Percentiles rank a stretch among this genome's conserved stretches.
These are phyloP conservation scores for Cataglyphis albicans DNA, from an alignment of 2,888 invertebrate genomes.

Conservation along the genomic window DNA sequence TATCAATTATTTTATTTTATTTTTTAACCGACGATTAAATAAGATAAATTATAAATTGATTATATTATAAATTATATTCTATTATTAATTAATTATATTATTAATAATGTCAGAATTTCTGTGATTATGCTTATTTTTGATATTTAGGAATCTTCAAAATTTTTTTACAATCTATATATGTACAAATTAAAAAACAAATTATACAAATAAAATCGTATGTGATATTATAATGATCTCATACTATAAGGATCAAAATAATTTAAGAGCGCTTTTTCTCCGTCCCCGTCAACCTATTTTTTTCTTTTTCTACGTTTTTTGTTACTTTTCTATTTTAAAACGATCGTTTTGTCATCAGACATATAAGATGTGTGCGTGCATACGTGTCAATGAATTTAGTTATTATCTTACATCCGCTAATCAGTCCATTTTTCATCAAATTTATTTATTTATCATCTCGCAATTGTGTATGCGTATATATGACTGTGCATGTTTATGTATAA, in stretches of 20 bases:
- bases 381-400: slow-evolving; percentile 46
- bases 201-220: background rate
- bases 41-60: slow-evolving; percentile 7
- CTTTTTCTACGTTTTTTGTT: background rate
- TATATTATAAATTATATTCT: background rate
- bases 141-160: background rate
- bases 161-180: background rate
- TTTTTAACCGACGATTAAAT: background rate
- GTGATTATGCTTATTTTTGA: background rate
- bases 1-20: background rate
- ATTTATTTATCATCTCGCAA: slow-evolving; percentile 32
- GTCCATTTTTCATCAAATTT: slow-evolving; percentile 56
- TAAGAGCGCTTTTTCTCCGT: slow-evolving; percentile 33
- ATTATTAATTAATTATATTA: background rate
- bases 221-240: background rate
- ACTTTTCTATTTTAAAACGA: slow-evolving; percentile 28
- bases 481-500: slow-evolving; percentile 3
- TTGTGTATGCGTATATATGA: background rate
- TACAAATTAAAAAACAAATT: slow-evolving; percentile 37
- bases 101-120: background rate
- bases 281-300: slow-evolving; percentile 24
- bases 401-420: slow-evolving; percentile 55
- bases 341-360: slow-evolving; percentile 10
- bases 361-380: background rate
- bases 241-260: slow-evolving; percentile 9